phyloP scores from a whole-genome alignment of 1,140 invertebrate genomes.

The Sycophila sp. region DNA sequence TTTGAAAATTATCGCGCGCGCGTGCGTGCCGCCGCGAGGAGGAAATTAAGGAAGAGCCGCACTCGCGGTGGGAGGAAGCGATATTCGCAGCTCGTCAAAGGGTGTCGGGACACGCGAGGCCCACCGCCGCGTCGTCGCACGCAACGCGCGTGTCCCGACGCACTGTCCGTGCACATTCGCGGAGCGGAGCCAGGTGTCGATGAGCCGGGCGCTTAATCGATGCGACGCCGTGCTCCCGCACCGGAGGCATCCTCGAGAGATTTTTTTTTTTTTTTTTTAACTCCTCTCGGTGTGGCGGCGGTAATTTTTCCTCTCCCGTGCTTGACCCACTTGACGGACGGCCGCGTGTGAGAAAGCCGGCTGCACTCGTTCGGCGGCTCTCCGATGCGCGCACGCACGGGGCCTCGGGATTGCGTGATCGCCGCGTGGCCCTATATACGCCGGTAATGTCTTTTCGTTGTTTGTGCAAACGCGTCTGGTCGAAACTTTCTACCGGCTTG shows the following conservation, averaged over 20 bases:
- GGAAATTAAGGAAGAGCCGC: neutral
- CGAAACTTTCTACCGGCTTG: neutral
- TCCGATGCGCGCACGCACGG: no score
- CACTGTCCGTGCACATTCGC: no score
- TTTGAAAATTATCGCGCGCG: constrained; percentile 14
- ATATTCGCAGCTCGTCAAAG: constrained; percentile 12
- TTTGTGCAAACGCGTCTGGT: neutral
- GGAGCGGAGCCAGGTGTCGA: constrained; percentile 13
- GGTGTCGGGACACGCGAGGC: neutral
- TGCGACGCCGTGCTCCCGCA: neutral
- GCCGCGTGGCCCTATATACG: constrained; percentile 12
- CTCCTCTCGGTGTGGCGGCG: no score
- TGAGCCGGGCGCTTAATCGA: neutral
- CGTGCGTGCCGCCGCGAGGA: constrained; percentile 42
- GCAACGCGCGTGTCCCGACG: constrained; percentile 5
- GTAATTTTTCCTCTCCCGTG: no score
- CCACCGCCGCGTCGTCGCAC: neutral
- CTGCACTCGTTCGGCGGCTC: no score
- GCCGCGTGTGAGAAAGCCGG: neutral
- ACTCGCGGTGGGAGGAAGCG: neutral
- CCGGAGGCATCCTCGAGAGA: neutral
- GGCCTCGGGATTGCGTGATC: constrained; percentile 1
- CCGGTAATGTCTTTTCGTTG: neutral
- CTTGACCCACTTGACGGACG: neutral
- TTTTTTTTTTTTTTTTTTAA: neutral